A percentile compares a stretch with the other conserved stretches of the same genome.
Conservation (phyloP, 2,888 invertebrate genomes). For the Phyllotreta cruciferae region DNA sequence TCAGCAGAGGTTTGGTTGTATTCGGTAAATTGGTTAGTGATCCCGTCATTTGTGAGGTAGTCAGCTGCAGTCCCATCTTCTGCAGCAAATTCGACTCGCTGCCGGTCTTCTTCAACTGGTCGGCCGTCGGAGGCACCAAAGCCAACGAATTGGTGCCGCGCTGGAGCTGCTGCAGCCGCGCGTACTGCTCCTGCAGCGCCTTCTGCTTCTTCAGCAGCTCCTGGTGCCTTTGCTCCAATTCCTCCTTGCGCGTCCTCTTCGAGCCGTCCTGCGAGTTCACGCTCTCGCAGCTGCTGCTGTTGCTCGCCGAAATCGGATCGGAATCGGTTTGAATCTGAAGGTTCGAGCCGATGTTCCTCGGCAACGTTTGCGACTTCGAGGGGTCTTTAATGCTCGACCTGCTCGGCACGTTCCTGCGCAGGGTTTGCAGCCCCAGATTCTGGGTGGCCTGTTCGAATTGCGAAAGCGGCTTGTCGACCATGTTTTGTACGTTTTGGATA, state of each 20-base stretch:
- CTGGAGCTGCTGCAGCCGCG: conserved; percentile 86
- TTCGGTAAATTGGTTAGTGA: conserved; percentile 68
- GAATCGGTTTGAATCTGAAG: conserved; percentile 50
- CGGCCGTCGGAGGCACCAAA: conserved; percentile 69
- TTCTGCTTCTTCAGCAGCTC: conserved; percentile 87
- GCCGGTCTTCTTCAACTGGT: conserved; percentile 81
- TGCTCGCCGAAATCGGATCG: conserved; percentile 64
- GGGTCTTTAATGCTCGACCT: conserved; percentile 57
- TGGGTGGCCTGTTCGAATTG: conserved; percentile 59
- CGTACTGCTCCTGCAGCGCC: conserved; percentile 90
- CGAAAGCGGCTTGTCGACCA: conserved; percentile 56
- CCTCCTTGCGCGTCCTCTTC: conserved; percentile 71
- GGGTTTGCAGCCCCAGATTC: conserved; percentile 59
- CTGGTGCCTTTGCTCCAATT: conserved; percentile 86
- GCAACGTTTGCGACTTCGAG: conserved; percentile 57
- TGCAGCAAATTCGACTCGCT: conserved; percentile 86
- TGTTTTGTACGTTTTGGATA: conserved; percentile 59
- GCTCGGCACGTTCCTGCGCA: conserved; percentile 55
- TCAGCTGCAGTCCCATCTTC: conserved; percentile 78
- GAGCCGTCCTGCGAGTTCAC: conserved; percentile 77
- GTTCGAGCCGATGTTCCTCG: conserved; percentile 59
- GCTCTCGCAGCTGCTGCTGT: conserved; percentile 78
- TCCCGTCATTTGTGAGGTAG: conserved; percentile 65
- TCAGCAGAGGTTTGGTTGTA: conserved; percentile 45
- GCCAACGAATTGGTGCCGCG: conserved; percentile 73